Percentiles rank a stretch among this genome's conserved stretches.
These are phyloP conservation scores for Drosophila pruinosa DNA, from an alignment of 1,140 invertebrate genomes.

Conservation along the genomic window DNA sequence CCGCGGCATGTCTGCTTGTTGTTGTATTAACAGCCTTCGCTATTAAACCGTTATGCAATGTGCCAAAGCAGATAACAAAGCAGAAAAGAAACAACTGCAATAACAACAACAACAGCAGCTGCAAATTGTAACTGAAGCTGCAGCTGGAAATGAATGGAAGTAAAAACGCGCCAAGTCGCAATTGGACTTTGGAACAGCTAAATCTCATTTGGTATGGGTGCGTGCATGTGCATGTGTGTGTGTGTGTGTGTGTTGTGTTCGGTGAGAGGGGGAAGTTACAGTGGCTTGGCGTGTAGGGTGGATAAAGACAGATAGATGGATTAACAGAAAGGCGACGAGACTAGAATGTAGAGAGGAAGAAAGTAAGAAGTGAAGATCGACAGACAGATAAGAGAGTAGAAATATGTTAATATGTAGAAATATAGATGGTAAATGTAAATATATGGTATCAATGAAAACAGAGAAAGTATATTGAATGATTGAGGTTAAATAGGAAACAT, in stretches of 20 bases:
- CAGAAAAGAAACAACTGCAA: conserved; percentile 20
- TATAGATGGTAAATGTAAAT: background rate
- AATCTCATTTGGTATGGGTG: background rate
- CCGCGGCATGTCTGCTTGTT: conserved; percentile 42
- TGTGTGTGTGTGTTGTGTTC: background rate
- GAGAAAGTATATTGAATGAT: background rate
- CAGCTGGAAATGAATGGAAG: conserved; percentile 33
- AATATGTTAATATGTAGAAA: background rate
- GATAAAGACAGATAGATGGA: background rate
- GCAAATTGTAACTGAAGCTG: conserved; percentile 37
- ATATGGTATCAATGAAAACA: background rate
- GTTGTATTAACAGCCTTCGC: conserved; percentile 60
- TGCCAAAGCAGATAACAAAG: conserved; percentile 57
- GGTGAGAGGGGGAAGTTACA: background rate
- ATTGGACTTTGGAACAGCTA: conserved; percentile 37
- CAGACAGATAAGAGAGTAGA: background rate
- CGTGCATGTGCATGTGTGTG: background rate
- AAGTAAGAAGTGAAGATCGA: background rate
- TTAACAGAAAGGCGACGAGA: background rate
- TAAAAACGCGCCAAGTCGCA: conserved; percentile 14
- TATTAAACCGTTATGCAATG: conserved; percentile 80
- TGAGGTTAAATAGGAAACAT: too few relatives aligned
- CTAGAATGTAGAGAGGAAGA: background rate
- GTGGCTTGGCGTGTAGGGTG: background rate
- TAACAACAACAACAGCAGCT: conserved; percentile 29